Evolutionary conservation across 1,140 invertebrate species (phyloP).

Genomic region (Drosophila truncata): DNA sequence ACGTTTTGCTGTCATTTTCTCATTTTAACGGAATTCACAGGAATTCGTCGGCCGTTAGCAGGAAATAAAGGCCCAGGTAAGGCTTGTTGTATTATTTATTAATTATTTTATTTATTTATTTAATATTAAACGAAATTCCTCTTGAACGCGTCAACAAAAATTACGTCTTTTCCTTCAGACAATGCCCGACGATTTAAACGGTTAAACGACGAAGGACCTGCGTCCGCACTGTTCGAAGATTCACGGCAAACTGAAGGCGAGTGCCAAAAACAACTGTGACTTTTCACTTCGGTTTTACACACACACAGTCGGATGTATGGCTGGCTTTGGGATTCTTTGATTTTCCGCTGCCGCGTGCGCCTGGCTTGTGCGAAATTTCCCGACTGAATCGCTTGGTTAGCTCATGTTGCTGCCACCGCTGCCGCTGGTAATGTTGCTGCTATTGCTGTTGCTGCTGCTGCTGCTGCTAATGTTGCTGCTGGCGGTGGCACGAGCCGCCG

Average conservation of each 20-base stretch:
- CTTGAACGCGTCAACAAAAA: conserved; percentile 12
- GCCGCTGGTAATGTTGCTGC: conserved; percentile 25
- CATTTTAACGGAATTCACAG: conserved; percentile 79
- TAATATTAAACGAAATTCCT: neutral
- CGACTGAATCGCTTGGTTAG: conserved; percentile 72
- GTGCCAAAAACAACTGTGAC: conserved; percentile 57
- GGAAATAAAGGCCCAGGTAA: neutral
- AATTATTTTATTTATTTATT: neutral
- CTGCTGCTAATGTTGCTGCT: conserved; percentile 38
- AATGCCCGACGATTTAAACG: neutral
- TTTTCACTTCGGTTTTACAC: conserved; percentile 60
- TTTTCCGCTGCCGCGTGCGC: conserved; percentile 59
- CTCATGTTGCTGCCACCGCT: conserved; percentile 39
- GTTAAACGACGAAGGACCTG: neutral
- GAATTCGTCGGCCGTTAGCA: conserved; percentile 58
- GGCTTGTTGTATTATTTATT: neutral
- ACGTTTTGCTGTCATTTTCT: conserved; percentile 85
- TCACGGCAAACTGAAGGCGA: conserved; percentile 64
- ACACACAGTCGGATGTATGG: conserved; percentile 12
- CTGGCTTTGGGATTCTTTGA: conserved; percentile 29
- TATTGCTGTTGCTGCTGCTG: conserved; percentile 21
- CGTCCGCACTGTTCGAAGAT: conserved; percentile 62
- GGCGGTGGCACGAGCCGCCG: conserved; percentile 58
- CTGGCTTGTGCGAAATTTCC: conserved; percentile 75
- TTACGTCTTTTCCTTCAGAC: conserved; percentile 57